Evolutionary conservation across 1,140 invertebrate species (phyloP).

Genomic region (Papilio glaucus): DNA sequence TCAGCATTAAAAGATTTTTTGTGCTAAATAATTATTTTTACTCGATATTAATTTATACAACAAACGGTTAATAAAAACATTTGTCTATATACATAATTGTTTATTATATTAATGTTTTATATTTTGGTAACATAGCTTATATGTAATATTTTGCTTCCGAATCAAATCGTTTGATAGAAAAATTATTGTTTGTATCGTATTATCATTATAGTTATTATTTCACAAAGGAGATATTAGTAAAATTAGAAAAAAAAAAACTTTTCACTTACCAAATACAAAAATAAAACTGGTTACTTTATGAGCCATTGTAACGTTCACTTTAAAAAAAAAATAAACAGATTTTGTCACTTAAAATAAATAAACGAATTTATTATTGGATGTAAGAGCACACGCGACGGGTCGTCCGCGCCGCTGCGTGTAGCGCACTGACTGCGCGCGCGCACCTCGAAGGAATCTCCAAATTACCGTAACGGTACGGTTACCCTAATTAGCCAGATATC

Average conservation of each 20-base stretch:
- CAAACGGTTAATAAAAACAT: too few species aligned
- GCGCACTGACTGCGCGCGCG: conserved; percentile 40
- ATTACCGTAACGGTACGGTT: conserved; percentile 50
- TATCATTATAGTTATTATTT: too few species aligned
- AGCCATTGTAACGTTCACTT: not conserved
- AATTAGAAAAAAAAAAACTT: not conserved
- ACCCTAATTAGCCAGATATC: conserved; percentile 43
- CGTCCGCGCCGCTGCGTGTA: conserved; percentile 1
- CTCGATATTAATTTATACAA: too few species aligned
- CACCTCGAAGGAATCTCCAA: conserved; percentile 43
- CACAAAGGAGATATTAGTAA: too few species aligned
- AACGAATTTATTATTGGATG: not conserved
- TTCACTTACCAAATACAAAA: conserved; percentile 36
- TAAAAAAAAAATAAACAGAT: not conserved
- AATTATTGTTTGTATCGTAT: too few species aligned
- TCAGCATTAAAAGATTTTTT: too few species aligned
- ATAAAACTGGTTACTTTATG: conserved; percentile 24
- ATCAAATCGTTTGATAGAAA: too few species aligned
- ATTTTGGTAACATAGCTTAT: too few species aligned
- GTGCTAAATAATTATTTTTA: too few species aligned
- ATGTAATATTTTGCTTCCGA: too few species aligned
- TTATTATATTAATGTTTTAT: too few species aligned
- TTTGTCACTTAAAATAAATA: not conserved
- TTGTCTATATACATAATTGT: too few species aligned
- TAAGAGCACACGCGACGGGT: conserved; percentile 21